These are phyloP conservation scores for Sinosuthora webbiana DNA, from an alignment of 2,113 vertebrate genomes.

Conservation along the genomic window DNA sequence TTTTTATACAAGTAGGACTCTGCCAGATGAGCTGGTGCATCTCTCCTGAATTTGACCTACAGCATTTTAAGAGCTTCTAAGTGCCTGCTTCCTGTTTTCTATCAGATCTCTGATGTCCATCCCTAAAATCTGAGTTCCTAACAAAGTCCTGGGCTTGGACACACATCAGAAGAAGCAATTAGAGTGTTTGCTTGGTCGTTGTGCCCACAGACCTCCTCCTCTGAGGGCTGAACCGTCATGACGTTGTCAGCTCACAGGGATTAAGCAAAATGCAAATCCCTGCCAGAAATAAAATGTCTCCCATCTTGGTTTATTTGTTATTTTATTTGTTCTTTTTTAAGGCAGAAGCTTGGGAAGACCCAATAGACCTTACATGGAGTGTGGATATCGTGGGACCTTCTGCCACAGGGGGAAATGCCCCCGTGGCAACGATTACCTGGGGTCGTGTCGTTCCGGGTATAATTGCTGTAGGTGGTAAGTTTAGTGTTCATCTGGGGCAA, in stretches of 20 bases:
- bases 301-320: background rate
- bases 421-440: background rate
- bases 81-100: background rate
- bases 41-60: background rate
- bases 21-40: background rate
- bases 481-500: background rate
- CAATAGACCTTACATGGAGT: background rate
- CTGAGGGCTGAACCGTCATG: fast-evolving
- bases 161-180: background rate
- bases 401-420: conserved; percentile 20
- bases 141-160: background rate
- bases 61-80: background rate
- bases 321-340: background rate
- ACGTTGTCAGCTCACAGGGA: background rate
- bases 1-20: background rate
- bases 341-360: background rate
- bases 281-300: background rate
- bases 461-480: conserved; percentile 54
- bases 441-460: fast-evolving
- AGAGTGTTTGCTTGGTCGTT: background rate
- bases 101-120: background rate
- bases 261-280: background rate
- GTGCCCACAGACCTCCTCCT: background rate
- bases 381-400: conserved; percentile 56
- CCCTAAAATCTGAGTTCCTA: background rate